Conservation (phyloP, 2,888 invertebrate genomes). For the Agriopis marginaria region DNA sequence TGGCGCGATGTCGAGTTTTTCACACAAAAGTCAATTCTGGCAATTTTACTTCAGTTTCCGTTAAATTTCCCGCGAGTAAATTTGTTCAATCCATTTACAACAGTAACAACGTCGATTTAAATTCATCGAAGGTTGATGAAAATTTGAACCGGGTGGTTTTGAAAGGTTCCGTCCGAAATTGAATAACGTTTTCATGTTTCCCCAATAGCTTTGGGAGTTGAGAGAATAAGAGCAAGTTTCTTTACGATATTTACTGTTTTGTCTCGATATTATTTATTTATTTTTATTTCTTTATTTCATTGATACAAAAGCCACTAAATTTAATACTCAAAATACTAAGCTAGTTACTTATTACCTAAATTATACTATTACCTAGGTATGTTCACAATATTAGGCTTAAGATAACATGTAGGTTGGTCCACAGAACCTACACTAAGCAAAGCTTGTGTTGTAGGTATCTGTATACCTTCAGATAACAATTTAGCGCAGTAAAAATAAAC, state of each 20-base stretch:
- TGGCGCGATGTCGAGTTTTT: not conserved
- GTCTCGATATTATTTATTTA: too few species aligned
- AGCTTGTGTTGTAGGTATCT: too few species aligned
- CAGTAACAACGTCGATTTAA: conserved; percentile 36
- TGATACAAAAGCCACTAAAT: too few species aligned
- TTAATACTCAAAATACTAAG: too few species aligned
- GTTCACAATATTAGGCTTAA: too few species aligned
- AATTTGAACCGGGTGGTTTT: conserved; percentile 4
- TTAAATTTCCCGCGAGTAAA: conserved; percentile 23
- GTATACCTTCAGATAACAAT: too few species aligned
- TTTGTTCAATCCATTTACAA: conserved; percentile 33
- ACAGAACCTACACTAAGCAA: too few species aligned
- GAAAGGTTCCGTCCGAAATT: not conserved
- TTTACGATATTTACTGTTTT: not conserved
- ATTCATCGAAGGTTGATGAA: conserved; percentile 13
- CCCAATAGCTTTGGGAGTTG: not conserved
- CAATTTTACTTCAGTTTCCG: conserved; percentile 23
- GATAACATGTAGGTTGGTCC: too few species aligned
- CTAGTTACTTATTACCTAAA: too few species aligned
- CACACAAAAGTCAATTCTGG: conserved; percentile 20
- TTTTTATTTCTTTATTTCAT: too few species aligned
- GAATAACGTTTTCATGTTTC: not conserved
- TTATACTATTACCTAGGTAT: too few species aligned
- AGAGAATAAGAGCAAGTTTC: conserved; percentile 1
- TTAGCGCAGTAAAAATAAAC: too few species aligned